Percentiles rank a stretch among this genome's conserved stretches.
Conservation (phyloP, 92 coral and sea anemone species). For the Palythoa grandiflora region DNA sequence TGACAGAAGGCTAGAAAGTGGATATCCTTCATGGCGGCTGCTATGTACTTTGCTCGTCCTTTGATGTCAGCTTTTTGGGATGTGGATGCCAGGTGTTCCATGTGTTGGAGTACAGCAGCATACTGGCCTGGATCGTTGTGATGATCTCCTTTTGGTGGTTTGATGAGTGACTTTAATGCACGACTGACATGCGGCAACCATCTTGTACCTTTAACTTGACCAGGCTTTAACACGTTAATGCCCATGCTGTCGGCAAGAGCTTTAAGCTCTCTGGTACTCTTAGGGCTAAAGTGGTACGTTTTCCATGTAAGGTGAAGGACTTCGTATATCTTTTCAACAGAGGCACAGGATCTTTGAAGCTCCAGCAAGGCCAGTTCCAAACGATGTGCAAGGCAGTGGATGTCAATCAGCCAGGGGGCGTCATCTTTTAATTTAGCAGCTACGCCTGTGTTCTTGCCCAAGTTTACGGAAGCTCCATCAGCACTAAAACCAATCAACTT, state of each 20-base stretch:
- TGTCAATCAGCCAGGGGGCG: neutral
- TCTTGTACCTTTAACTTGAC: conserved; percentile 54
- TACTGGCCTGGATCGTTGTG: conserved; percentile 48
- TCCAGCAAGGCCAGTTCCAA: conserved; percentile 10
- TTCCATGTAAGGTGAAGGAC: neutral
- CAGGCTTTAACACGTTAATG: conserved; percentile 50
- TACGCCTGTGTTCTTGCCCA: conserved; percentile 3
- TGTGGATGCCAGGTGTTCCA: conserved; percentile 54
- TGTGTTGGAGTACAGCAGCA: conserved; percentile 53
- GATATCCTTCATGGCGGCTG: too few species aligned
- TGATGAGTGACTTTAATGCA: too few species aligned
- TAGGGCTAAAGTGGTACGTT: conserved; percentile 49
- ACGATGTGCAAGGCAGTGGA: conserved; percentile 4
- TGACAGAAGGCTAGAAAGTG: too few species aligned
- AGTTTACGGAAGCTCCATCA: conserved; percentile 2
- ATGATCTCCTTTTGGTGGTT: conserved; percentile 20
- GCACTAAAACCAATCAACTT: conserved; percentile 1
- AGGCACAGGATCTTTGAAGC: conserved; percentile 5
- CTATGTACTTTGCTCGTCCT: too few species aligned
- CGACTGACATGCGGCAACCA: conserved; percentile 58
- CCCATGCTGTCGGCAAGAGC: conserved; percentile 39
- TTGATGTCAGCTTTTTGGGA: conserved; percentile 50
- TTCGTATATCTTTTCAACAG: neutral
- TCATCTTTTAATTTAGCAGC: conserved; percentile 3
- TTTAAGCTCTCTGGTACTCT: conserved; percentile 49